Evolutionary conservation across 2,888 invertebrate species (phyloP), one percentile per base, ranked within the genome.

Genomic region (Lordiphosa fenestrarum): DNA sequence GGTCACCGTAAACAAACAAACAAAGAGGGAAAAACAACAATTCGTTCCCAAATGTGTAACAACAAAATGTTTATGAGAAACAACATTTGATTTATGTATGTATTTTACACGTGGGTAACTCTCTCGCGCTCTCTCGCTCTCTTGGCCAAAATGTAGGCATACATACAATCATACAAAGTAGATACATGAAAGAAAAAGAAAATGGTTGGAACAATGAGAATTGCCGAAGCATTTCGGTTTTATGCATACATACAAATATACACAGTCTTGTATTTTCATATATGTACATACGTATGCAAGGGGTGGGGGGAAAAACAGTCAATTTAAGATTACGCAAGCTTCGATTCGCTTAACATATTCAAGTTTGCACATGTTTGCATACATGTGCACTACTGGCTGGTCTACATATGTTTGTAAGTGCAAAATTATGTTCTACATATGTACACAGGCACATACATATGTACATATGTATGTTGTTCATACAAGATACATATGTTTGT

Each of bases 271-370:
- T 37, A 10, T 33, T 46, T 50, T 13, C 38, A 66, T 56, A 39
- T 42, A 40, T n/a, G 19, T 55, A 36, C 42, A 13, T 53, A 52
- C 19, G n/a, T 49, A 53, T 33, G 36, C 7, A 7, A 7, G 25
- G 25, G 25, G 25, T 6, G 6, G 6, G 25, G 25, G 23, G 23
- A 52, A 40, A 62, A 65, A 58, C 48, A 66, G 69, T 46, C 50
- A 67, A 76, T 76, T 76, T 76, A 41, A 73, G 74, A 80, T 80
- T 77, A 80, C 80, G 76, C 83, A 77, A 77, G 77, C 69, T 56
- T 12, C 19, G 41, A 71, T 74, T 51, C 66, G 59, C 51, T 12
- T 25, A 66, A 46, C 61, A 63, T 60, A 61, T 60, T 60, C 52
- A 54, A 55, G 56, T 70, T 59, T 70, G 55, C 53, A 53, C 47